Base-by-base conservation (phyloP, 2,797 vertebrate genomes). In the Otolemur crassicaudatus region DNA sequence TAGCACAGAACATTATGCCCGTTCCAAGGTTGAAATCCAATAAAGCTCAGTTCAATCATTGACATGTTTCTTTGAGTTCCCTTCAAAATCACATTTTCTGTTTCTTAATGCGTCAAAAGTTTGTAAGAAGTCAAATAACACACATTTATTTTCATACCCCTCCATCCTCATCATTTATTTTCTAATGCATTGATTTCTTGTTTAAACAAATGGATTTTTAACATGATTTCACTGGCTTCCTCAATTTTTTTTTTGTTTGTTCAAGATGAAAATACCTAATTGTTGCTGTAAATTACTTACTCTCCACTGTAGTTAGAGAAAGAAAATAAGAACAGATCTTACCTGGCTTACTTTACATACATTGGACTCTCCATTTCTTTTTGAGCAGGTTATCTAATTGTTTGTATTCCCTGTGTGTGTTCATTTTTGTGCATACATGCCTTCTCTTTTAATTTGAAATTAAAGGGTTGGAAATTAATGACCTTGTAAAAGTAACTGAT, bases 181-280 rank as follows among this genome's bases (percentile, higher is more conserved):
- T 79, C 27, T 93, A 49, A n/a, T 72, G 14, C 27, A 43, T 16
- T 61, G 79, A 83, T 75, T 79, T 10, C 23, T 67, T 53, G 22
- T 76, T 56, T 40, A 88, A 40, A 22, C 27, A 95, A 91, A 79
- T n/a, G 73, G 7, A 37, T 58, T 70, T 94, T 94, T 75, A 82
- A 34, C 34, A 61, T 56, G 6, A 90, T 95, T 63, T 17, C 56
- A 82, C 31, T 82, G 43, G 3, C 85, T 91, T 61, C 43, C 34
- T 73, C 60, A 60, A 65, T 43, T 40, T 7, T 88, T 70, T 70
- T 87, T 91, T 77, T 25, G 10, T 81, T 73, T 77, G 81, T 63
- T 92, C 22, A 87, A 83, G 46, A 72, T 63, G 7, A 1, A 95
- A 43, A 95, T 91, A 69, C 4, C 9, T 88, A 83, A 82, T 6